Conservation (phyloP, 1,140 invertebrate genomes). For the Colletes gigas region DNA sequence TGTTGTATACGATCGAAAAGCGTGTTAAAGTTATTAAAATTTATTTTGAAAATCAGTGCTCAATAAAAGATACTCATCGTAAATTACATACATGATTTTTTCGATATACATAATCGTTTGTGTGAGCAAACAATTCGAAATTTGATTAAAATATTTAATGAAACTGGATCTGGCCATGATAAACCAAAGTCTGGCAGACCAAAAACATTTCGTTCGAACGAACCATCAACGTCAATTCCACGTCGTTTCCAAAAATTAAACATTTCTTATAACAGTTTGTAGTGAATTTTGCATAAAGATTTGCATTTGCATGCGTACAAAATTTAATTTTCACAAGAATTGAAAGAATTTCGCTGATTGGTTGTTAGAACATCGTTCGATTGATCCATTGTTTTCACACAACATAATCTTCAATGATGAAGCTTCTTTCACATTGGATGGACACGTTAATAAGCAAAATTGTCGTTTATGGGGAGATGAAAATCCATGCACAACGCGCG, state of each 20-base stretch:
- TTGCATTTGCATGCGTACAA: constrained; percentile 15
- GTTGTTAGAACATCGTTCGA: background rate
- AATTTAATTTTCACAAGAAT: constrained; percentile 72
- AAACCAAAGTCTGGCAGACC: background rate
- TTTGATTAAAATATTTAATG: background rate
- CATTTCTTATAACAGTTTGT: constrained; percentile 54
- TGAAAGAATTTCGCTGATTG: constrained; percentile 49
- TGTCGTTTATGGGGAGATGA: too few species aligned
- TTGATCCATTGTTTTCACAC: constrained; percentile 36
- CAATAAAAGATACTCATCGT: constrained; percentile 4
- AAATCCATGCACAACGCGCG: background rate
- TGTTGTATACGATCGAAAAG: background rate
- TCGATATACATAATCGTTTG: background rate
- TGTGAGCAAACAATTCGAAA: background rate
- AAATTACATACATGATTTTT: background rate
- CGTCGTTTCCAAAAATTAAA: constrained; percentile 57
- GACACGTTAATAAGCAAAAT: too few species aligned
- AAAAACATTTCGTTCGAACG: background rate
- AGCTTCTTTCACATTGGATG: too few species aligned
- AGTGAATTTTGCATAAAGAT: constrained; percentile 7
- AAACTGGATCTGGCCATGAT: background rate
- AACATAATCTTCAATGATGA: background rate
- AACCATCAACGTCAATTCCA: constrained; percentile 64
- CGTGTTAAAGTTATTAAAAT: background rate
- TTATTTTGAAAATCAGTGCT: constrained; percentile 6